Percentiles rank a stretch among this genome's conserved stretches.
These are phyloP conservation scores for Agrotis puta DNA, from an alignment of 2,888 invertebrate genomes.

Conservation along the genomic window DNA sequence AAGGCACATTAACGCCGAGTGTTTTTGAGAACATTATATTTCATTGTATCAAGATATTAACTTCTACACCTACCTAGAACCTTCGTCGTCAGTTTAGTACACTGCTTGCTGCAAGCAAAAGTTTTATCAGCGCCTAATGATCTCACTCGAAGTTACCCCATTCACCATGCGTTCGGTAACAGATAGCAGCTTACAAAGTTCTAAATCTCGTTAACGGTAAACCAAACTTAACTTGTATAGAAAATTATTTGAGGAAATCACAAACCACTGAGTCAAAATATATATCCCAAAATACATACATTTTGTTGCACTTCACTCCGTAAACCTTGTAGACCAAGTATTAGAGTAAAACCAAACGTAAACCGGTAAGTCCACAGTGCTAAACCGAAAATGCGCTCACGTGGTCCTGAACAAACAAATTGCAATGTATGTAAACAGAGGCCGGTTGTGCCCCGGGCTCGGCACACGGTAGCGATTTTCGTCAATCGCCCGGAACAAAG, in stretches of 20 bases:
- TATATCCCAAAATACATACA: constrained; percentile 37
- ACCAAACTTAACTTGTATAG: neutral
- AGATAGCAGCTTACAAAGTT: neutral
- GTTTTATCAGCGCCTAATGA: constrained; percentile 1
- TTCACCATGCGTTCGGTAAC: constrained; percentile 4
- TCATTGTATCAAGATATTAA: neutral
- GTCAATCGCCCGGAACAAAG: constrained; percentile 89
- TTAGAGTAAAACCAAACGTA: constrained; percentile 50
- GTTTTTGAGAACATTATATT: neutral
- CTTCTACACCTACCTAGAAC: too few species aligned
- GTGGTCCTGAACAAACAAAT: constrained; percentile 74
- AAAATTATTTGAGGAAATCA: constrained; percentile 8
- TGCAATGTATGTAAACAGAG: constrained; percentile 68
- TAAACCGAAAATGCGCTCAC: constrained; percentile 63
- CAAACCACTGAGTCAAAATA: constrained; percentile 16
- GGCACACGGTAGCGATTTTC: constrained; percentile 80
- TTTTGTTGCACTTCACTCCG: constrained; percentile 34
- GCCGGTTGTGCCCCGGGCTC: constrained; percentile 55
- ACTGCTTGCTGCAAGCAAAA: neutral
- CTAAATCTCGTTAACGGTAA: neutral
- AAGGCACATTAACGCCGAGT: neutral
- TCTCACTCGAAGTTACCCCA: neutral
- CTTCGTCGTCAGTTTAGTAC: constrained; percentile 4
- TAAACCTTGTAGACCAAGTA: constrained; percentile 46
- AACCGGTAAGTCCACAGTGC: constrained; percentile 50